phyloP scores from a whole-genome alignment of 2,797 vertebrate species.

The Sebastes glaucus region DNA sequence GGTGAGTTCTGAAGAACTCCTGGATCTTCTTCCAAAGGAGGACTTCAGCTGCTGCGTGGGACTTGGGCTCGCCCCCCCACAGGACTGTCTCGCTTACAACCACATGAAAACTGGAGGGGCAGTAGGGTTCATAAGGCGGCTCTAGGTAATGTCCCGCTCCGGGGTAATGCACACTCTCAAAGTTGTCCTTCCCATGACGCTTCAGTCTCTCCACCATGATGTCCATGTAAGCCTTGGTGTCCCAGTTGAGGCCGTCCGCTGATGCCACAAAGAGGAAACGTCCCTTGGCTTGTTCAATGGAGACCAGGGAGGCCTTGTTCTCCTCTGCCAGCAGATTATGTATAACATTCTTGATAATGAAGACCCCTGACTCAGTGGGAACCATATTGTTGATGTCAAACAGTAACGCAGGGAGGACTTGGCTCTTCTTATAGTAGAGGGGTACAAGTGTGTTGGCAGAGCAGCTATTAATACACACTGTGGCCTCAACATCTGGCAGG shows the following conservation, averaged over 20 bases:
- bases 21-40: slow-evolving; percentile 70
- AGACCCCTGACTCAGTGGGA: slow-evolving; percentile 26
- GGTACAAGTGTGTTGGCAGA: slow-evolving; percentile 72
- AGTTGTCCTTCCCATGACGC: slow-evolving; percentile 61
- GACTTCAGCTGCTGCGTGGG: slow-evolving; percentile 68
- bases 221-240: slow-evolving; percentile 67
- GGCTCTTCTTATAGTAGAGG: slow-evolving; percentile 63
- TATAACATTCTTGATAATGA: fast-evolving
- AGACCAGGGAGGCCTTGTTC: slow-evolving; percentile 76
- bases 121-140: slow-evolving; percentile 63
- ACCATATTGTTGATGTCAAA: not conserved
- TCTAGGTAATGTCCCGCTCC: slow-evolving; percentile 76
- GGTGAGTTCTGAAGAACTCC: slow-evolving; percentile 59
- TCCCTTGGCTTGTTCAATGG: slow-evolving; percentile 82
- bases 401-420: slow-evolving; percentile 53
- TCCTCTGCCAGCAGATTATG: slow-evolving; percentile 62
- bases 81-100: not conserved
- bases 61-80: slow-evolving; percentile 64
- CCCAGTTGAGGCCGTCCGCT: slow-evolving; percentile 85
- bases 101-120: slow-evolving; percentile 62
- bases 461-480: slow-evolving; percentile 83
- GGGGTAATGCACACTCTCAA: slow-evolving; percentile 60
- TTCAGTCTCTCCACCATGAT: slow-evolving; percentile 72
- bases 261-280: slow-evolving; percentile 85
- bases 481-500: slow-evolving; percentile 77